Base-by-base conservation (phyloP, 2,888 invertebrate genomes). In the Sisyra nigra region DNA sequence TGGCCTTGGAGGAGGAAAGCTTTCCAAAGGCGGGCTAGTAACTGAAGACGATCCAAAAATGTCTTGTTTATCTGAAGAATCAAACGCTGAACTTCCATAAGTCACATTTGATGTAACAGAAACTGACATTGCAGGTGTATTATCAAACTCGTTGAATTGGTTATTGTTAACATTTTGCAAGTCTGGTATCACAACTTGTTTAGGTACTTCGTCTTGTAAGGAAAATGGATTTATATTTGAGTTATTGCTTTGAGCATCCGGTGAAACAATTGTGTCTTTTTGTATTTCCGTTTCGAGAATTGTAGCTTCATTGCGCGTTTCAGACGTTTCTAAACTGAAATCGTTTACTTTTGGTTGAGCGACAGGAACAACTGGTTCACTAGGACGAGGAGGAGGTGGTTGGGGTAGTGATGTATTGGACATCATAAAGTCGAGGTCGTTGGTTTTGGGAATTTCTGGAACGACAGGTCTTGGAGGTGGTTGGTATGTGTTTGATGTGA, bases 391-490 rank as follows among this genome's bases (percentile, higher is more conserved):
- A 3, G 15, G 15, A 9, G 32, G 31, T 13, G n/a, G 55, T 53
- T 46, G 17, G 2, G 14, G 17, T 37, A n/a, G 37, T 11, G 15
- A 14, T 15, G 15, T 15, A 11, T 17, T 6, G 15, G 24, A 39
- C 34, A 7, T 24, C n/a, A 13, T 11, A 10, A 32, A 9, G 29
- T 14, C 15, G 46, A 24, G 37, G 40, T 19, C 19, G 33, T 37
- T 9, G 47, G 30, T 38, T 47, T 40, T 32, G 46, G 52, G 46
- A 31, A 48, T 46, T 32, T 49, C 43, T 18, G 51, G 50, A 19
- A 51, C 49, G 14, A 52, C 50, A 8, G 54, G 48, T 44, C 53
- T 52, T 40, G 55, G 52, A 37, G 54, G 51, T 41, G 52, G 50
- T 46, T 48, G 48, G 44, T 49, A 50, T 41, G 49, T 49, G 3